Evolutionary conservation across 2,888 invertebrate species (phyloP).

Genomic region (Neuroscelio doddi): DNA sequence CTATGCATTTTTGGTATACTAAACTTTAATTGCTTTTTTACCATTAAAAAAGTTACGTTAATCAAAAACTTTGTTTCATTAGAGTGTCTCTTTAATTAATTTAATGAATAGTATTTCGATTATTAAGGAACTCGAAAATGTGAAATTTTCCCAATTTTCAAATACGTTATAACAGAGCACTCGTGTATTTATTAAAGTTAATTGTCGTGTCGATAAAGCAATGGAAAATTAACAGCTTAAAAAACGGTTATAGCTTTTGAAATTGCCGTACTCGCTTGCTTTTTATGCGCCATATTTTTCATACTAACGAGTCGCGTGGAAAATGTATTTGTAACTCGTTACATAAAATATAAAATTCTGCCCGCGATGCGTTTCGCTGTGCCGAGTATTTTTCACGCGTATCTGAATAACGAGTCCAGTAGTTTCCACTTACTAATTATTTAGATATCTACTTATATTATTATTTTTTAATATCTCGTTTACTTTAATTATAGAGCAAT

Average conservation of each 20-base stretch:
- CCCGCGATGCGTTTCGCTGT: constrained; percentile 6
- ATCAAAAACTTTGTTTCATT: no score
- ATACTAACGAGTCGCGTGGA: constrained; percentile 11
- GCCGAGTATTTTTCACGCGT: constrained; percentile 21
- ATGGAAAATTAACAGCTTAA: constrained; percentile 16
- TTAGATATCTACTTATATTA: constrained; percentile 23
- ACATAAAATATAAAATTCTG: constrained; percentile 16
- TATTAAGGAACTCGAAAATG: no score
- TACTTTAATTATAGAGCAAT: constrained; percentile 38
- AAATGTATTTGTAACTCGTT: constrained; percentile 17
- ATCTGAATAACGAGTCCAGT: constrained; percentile 33
- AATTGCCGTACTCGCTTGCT: constrained; percentile 9
- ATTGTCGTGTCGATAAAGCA: constrained; percentile 15
- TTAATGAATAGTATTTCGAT: no score
- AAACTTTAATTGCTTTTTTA: no score
- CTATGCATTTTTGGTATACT: no score
- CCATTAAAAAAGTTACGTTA: no score
- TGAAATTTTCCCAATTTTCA: neutral
- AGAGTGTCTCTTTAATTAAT: no score
- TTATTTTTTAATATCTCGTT: constrained; percentile 19
- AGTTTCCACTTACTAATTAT: constrained; percentile 28
- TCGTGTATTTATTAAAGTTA: constrained; percentile 11
- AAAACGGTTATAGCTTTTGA: constrained; percentile 14
- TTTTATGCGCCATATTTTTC: constrained; percentile 16
- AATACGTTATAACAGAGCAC: neutral